phyloP scores from a whole-genome alignment of 2,113 vertebrate genomes.

The Phylloscopus whistleri region DNA sequence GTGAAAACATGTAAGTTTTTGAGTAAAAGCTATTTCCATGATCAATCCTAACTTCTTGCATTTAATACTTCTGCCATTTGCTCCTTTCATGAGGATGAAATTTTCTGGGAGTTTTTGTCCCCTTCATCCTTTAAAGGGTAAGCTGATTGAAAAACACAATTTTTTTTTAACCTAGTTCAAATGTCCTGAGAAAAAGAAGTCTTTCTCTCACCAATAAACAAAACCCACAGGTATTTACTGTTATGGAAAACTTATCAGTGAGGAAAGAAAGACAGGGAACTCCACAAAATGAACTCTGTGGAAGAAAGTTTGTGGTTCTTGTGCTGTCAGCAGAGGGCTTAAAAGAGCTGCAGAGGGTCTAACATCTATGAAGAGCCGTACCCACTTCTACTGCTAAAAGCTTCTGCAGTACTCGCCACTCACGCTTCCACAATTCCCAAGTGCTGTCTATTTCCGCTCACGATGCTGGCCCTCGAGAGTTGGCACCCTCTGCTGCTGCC shows the following conservation, averaged over 20 bases:
- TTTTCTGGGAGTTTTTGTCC: not conserved
- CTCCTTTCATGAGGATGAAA: not conserved
- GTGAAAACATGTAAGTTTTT: slow-evolving; percentile 63
- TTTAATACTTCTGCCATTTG: slow-evolving; percentile 5
- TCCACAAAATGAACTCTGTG: not conserved
- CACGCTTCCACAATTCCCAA: not conserved
- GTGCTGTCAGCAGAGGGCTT: slow-evolving; percentile 47
- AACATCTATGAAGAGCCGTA: not conserved
- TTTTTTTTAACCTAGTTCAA: not conserved
- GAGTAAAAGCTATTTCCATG: slow-evolving; percentile 53
- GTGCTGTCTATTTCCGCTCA: not conserved
- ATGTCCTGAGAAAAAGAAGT: not conserved
- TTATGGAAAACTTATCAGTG: not conserved
- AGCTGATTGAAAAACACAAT: not conserved
- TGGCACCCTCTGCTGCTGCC: not conserved
- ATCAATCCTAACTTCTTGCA: slow-evolving; percentile 15
- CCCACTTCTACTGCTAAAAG: not conserved
- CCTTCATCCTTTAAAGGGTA: not conserved
- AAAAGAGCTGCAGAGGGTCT: slow-evolving; percentile 14
- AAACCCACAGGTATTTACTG: not conserved
- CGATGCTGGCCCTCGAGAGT: rapidly evolving
- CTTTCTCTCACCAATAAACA: not conserved
- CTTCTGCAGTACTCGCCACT: not conserved
- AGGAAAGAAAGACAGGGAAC: not conserved
- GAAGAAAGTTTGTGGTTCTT: not conserved